Evolutionary conservation across 2,888 invertebrate species (phyloP), one percentile per base, ranked within the genome.

Genomic region (Epirrita christyi): DNA sequence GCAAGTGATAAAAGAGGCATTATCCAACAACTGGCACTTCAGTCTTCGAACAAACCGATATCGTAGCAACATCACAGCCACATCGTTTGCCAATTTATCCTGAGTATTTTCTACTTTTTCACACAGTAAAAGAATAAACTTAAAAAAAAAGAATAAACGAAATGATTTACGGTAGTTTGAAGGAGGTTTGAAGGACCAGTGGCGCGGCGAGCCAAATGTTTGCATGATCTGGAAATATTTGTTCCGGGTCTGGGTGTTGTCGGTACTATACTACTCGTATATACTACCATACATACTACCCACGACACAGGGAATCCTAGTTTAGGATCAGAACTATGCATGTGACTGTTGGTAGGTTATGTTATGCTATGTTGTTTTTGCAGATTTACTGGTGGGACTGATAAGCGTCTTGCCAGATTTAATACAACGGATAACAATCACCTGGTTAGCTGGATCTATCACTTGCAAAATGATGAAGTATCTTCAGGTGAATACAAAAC

Each of bases 351-450:
- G n/a, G n/a, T n/a, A n/a, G n/a, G n/a, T n/a, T n/a, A n/a, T n/a
- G n/a, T 13, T 21, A 34, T 14, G 37, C 7, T 21, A 47, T 29
- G 27, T 43, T 36, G n/a, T 29, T 32, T 52, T 32, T 72, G 42
- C 93, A 98, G 98, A 98, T 94, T 89, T 98, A 62, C 94, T 95
- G 64, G 98, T 98, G 61, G 98, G 98, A 44, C 88, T 98, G 66
- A 95, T 98, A 81, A 97, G 96, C 78, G 98, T 98, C 4, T 92
- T 97, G 57, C 97, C 97, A 13, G 98, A 98, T 82, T 95, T 98
- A 68, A 95, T 97, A 63, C 97, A 97, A 95, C 93, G 97, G 71
- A 96, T 96, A 63, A 97, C 97, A 5, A 96, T 98, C 48, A 94
- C 96, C 2, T 98, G 98, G 97, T 94, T 97, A 59, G 97, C 97